Evolutionary conservation across 1,140 invertebrate species (phyloP).

Genomic region (Dendrolimus punctatus): DNA sequence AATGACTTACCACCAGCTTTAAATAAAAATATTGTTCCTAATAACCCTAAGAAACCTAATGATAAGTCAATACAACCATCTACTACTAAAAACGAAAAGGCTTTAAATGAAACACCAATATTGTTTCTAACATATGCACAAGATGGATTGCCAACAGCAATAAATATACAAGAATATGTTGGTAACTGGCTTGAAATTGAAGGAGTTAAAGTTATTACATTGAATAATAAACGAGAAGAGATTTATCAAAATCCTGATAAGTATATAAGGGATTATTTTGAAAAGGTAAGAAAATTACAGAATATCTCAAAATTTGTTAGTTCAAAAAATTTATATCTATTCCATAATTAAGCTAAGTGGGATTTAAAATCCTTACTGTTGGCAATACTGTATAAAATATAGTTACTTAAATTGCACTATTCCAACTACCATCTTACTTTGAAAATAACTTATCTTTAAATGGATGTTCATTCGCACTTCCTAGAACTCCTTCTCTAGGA

Average conservation of each 20-base stretch:
- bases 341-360: too few species aligned
- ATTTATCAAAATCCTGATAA: constrained; percentile 65
- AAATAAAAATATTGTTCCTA: constrained; percentile 40
- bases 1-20: constrained; percentile 60
- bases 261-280: constrained; percentile 65
- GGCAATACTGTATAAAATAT: too few species aligned
- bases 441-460: too few species aligned
- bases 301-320: too few species aligned
- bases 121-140: constrained; percentile 63
- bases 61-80: constrained; percentile 30
- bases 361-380: too few species aligned
- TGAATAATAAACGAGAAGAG: constrained; percentile 52
- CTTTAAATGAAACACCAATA: constrained; percentile 40
- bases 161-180: constrained; percentile 55
- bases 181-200: constrained; percentile 41
- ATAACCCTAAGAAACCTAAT: constrained; percentile 38
- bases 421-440: too few species aligned
- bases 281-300: constrained; percentile 44
- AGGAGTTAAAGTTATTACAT: constrained; percentile 49
- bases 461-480: too few species aligned
- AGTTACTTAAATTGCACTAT: too few species aligned
- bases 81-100: constrained; percentile 21
- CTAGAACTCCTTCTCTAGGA: too few species aligned
- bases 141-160: constrained; percentile 58
- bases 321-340: too few species aligned